Evolutionary conservation across 1,140 invertebrate species (phyloP).

Genomic region (Linepithema humile): DNA sequence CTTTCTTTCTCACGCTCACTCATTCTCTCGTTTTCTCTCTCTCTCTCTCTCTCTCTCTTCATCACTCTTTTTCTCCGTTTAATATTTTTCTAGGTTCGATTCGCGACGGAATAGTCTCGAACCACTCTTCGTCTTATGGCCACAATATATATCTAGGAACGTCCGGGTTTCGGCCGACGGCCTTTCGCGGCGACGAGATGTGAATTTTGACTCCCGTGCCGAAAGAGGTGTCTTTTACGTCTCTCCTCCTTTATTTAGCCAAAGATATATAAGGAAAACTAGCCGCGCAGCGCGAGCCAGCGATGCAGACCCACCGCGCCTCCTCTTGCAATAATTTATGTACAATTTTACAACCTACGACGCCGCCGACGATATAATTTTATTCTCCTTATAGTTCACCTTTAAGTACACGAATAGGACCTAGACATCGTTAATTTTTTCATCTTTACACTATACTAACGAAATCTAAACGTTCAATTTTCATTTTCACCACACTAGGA

Average conservation of each 20-base stretch:
- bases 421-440: slow-evolving; percentile 85
- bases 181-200: slow-evolving; percentile 54
- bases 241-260: slow-evolving; percentile 62
- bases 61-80: slow-evolving; percentile 11
- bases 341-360: slow-evolving; percentile 85
- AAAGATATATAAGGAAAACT: slow-evolving; percentile 71
- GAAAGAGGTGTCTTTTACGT: slow-evolving; percentile 56
- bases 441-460: slow-evolving; percentile 85
- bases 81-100: slow-evolving; percentile 45
- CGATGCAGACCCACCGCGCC: slow-evolving; percentile 79
- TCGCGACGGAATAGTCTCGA: slow-evolving; percentile 53
- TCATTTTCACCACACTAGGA: slow-evolving; percentile 84
- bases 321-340: slow-evolving; percentile 85
- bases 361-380: slow-evolving; percentile 84
- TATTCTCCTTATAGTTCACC: slow-evolving; percentile 77
- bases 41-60: slow-evolving; percentile 32
- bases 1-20: slow-evolving; percentile 7
- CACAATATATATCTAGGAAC: slow-evolving; percentile 68
- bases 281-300: slow-evolving; percentile 75
- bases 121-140: slow-evolving; percentile 40
- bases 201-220: slow-evolving; percentile 67
- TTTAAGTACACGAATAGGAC: slow-evolving; percentile 84
- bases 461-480: slow-evolving; percentile 85
- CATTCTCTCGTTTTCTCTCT: slow-evolving; percentile 36
- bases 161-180: slow-evolving; percentile 61